phyloP scores from a whole-genome alignment of 2,113 vertebrate genomes.

The Tragulus kanchil region DNA sequence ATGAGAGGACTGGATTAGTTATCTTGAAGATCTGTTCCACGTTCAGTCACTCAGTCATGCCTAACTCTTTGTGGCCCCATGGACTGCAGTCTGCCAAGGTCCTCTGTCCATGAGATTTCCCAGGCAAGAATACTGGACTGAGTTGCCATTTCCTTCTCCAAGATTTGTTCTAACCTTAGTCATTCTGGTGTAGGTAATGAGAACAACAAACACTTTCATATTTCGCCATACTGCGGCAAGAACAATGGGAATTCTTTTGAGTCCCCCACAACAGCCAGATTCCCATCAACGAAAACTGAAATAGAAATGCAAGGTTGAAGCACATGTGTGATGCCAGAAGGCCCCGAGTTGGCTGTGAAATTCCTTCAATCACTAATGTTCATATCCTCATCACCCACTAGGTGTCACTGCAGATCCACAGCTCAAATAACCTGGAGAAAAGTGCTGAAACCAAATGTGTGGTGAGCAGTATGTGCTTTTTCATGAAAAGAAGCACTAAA shows the following conservation, averaged over 20 bases:
- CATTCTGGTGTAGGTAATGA: neutral
- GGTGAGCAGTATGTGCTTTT: neutral
- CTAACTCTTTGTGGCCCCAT: no score
- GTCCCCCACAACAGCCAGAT: neutral
- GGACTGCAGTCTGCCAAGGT: no score
- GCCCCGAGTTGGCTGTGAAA: neutral
- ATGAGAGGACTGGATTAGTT: neutral
- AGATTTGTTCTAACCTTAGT: neutral
- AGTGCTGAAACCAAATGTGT: neutral
- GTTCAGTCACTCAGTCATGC: no score
- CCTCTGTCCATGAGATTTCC: no score
- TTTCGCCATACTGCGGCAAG: neutral
- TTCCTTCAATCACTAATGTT: conserved; percentile 12
- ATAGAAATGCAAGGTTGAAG: neutral
- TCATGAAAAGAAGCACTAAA: neutral
- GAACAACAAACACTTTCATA: neutral
- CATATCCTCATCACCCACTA: conserved; percentile 70
- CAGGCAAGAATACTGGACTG: no score
- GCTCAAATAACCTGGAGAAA: neutral
- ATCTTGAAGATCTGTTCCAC: neutral
- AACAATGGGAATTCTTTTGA: conserved; percentile 12
- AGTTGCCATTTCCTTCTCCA: no score
- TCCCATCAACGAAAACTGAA: neutral
- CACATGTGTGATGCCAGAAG: neutral
- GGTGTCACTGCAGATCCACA: conserved; percentile 76